Evolutionary conservation across 2,113 vertebrate genomes (phyloP), one percentile per base, ranked within the genome.

Genomic region (Oncorhynchus clarkii): DNA sequence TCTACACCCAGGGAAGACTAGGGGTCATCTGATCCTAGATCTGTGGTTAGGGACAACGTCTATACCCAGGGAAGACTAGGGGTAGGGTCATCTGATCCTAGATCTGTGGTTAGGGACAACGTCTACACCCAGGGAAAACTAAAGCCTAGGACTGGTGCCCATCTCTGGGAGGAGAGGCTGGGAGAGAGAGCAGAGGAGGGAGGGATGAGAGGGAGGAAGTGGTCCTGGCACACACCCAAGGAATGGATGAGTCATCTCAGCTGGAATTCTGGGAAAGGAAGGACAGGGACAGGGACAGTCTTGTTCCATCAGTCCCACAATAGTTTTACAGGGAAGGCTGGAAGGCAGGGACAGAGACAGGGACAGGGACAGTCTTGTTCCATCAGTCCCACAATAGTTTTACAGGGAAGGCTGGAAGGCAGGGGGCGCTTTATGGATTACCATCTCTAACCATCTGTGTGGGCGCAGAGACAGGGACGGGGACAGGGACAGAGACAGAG

Each of bases 371-470:
- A 31, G 26, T 34, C 11, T 29, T 12, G 14, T 34, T 4, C 24
- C 24, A 65, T 45, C n/a, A 65, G 22, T 26, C 14, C 62, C 62
- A 65, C 13, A 65, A 26, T 26, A 5, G n/a, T 65, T 9, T 11
- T 12, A 5, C 62, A 65, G 3, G 22, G 24, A 65, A 24, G 24
- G 14, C 9, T 13, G 26, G 26, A 18, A 72, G 20, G 24, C 49
- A 67, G 75, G 76, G 73, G 62, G 78, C 4, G 70, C 73, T 85
- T 76, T 78, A 81, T 51, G 67, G 73, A 77, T 60, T 62, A 49
- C 71, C 49, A 45, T 45, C 39, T 45, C 39, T 45, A 45, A 45
- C 8, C 39, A 64, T 45, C 70, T 78, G 70, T 60, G 68, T 20
- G 34, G 82, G 65, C 1, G 2, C 51, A 2, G 29, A 0, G 4